Base-by-base conservation (phyloP, 2,888 invertebrate species). In the Teleiodes luculella region DNA sequence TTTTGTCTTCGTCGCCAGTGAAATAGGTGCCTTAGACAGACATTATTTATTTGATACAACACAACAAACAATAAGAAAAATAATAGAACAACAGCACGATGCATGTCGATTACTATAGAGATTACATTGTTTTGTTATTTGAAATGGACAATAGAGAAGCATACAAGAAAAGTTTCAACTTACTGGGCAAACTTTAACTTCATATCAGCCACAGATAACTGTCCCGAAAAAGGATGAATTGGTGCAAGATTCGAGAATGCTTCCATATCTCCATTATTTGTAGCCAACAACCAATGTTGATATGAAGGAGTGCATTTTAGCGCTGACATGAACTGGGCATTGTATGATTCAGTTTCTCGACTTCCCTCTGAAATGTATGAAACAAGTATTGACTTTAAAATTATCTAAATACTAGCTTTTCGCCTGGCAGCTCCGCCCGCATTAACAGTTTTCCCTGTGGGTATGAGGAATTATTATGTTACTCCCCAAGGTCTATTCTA, bases 211-310 rank as follows among this genome's bases (percentile, higher is more conserved):
- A 98, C 96, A 13, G 97, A 97, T 10, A 98, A 86, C 66, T 98
- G 97, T 0, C 99, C 98, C 50, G 97, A 95, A 86, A 96, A 98
- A 0, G 98, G 97, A 90, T 99, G 99, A 11, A 96, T 95, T 3
- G 95, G 93, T 56, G 92, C 91, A n/a, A 94, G 88, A 63, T 91
- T 91, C 57, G 95, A 89, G 63, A 96, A 93, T 31, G 93, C 92
- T 54, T 92, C 92, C 49, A 92, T 89, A 11, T 93, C 91, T 0
- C 92, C 92, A 61, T 77, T 78, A 62, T 92, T 91, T n/a, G 88
- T 90, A 39, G 82, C 80, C 65, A 90, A 91, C 57, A 93, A 76
- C 98, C 98, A 98, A 60, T 94, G 92, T 71, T 94, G 94, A 78
- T 95, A 98, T 69, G 97, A 97, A 66, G 96, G 94, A 0, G 98